Evolutionary conservation across 2,888 invertebrate genomes (phyloP).

Genomic region (Acrocyrtus sp.): DNA sequence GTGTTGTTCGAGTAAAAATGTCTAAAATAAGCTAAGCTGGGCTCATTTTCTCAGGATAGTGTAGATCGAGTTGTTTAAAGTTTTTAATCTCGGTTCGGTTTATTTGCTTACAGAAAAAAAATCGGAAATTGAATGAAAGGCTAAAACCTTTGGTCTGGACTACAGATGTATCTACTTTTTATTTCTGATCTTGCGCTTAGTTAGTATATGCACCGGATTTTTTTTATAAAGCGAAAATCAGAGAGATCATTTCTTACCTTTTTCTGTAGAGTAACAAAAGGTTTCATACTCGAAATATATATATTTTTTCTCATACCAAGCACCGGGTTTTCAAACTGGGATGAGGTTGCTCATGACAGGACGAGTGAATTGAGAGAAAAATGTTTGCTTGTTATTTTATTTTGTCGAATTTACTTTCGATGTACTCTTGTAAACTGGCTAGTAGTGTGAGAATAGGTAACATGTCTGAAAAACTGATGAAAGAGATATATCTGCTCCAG

Average conservation of each 20-base stretch:
- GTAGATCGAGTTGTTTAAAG: no score
- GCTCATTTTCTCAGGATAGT: no score
- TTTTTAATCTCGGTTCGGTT: not conserved
- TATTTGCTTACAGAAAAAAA: no score
- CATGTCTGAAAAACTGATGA: not conserved
- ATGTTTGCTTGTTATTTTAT: not conserved
- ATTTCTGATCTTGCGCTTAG: not conserved
- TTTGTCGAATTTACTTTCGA: not conserved
- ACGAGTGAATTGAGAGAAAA: not conserved
- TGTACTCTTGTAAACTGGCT: not conserved
- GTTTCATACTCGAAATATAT: no score
- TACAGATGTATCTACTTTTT: not conserved
- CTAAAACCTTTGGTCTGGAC: not conserved
- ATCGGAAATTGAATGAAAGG: not conserved
- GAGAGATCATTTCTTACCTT: constrained; percentile 16
- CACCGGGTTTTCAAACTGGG: no score
- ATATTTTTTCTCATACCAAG: not conserved
- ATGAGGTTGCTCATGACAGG: no score
- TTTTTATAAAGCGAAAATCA: constrained; percentile 9
- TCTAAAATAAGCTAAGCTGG: no score
- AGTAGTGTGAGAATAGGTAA: not conserved
- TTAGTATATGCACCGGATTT: not conserved
- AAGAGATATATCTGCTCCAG: not conserved
- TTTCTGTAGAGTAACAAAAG: constrained; percentile 33
- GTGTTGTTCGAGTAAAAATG: no score